These are phyloP conservation scores for Halcyon senegalensis DNA, from an alignment of 2,113 vertebrate species.

Conservation along the genomic window DNA sequence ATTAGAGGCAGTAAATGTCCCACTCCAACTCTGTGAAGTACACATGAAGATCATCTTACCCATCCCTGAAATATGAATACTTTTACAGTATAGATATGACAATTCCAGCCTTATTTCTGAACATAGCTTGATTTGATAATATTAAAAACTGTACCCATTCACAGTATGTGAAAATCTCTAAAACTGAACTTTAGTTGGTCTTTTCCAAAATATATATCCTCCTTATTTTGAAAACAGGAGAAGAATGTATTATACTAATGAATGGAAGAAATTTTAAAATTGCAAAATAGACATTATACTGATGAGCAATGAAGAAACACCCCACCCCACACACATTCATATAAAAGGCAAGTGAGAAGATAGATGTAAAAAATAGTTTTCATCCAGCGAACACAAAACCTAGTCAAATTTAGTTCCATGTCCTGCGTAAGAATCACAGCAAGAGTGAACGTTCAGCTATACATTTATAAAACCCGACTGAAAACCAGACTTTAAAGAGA, in stretches of 20 bases:
- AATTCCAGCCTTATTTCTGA: not conserved
- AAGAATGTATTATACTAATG: not conserved
- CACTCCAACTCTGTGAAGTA: not conserved
- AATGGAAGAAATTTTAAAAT: not conserved
- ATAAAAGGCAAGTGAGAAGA: not conserved
- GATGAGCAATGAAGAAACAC: not conserved
- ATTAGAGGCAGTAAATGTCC: not conserved
- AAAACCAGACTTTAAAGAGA: not conserved
- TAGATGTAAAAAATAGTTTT: not conserved
- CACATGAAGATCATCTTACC: not conserved
- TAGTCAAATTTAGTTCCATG: not conserved
- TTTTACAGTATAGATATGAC: not conserved
- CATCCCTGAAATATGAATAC: not conserved
- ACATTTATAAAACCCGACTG: not conserved
- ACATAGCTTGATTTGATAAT: not conserved
- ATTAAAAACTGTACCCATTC: not conserved
- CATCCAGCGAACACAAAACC: not conserved
- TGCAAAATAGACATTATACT: not conserved
- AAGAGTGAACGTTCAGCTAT: not conserved
- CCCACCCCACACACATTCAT: not conserved
- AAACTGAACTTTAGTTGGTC: not conserved
- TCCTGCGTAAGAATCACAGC: not conserved
- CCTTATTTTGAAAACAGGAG: not conserved
- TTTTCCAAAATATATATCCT: not conserved
- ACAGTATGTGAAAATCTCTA: not conserved